phyloP scores from a whole-genome alignment of 2,113 vertebrate genomes.

The Shinisaurus crocodilurus region DNA sequence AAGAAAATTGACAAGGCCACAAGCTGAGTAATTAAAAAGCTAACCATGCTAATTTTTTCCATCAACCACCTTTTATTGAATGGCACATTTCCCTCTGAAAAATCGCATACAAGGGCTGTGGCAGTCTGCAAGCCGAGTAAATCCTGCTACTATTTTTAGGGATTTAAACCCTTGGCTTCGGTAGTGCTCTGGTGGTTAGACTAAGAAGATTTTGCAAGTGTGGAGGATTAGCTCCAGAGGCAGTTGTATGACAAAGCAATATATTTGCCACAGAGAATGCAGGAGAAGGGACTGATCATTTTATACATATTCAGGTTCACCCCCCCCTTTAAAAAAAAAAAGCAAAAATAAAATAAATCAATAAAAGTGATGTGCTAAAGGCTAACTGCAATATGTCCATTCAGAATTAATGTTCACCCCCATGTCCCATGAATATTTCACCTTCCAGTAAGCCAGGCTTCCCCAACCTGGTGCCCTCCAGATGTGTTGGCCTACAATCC shows the following conservation, averaged over 20 bases:
- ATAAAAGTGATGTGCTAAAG: constrained; percentile 16
- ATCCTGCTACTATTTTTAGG: constrained; percentile 83
- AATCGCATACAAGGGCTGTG: constrained; percentile 75
- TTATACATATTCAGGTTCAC: constrained; percentile 56
- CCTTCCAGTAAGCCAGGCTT: not conserved
- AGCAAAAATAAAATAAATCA: not conserved
- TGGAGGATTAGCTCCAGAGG: constrained; percentile 76
- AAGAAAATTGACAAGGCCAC: not conserved
- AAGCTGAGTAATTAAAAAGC: constrained; percentile 59
- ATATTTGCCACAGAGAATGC: constrained; percentile 67
- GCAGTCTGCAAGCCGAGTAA: constrained; percentile 75
- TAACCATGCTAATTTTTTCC: constrained; percentile 54
- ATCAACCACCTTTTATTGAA: constrained; percentile 59
- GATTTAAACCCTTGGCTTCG: constrained; percentile 76
- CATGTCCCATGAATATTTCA: constrained; percentile 8
- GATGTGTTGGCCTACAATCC: too few species aligned
- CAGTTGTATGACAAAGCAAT: constrained; percentile 79
- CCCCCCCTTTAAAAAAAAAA: constrained; percentile 17
- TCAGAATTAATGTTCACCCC: constrained; percentile 28
- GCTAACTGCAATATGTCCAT: not conserved
- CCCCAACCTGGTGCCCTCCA: too few species aligned
- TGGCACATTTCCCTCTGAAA: constrained; percentile 47
- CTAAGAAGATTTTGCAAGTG: constrained; percentile 82
- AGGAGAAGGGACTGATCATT: constrained; percentile 58
- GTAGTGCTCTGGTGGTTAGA: constrained; percentile 70